These are phyloP conservation scores for Stictonetta naevosa DNA, from an alignment of 2,113 vertebrate genomes.

Conservation along the genomic window DNA sequence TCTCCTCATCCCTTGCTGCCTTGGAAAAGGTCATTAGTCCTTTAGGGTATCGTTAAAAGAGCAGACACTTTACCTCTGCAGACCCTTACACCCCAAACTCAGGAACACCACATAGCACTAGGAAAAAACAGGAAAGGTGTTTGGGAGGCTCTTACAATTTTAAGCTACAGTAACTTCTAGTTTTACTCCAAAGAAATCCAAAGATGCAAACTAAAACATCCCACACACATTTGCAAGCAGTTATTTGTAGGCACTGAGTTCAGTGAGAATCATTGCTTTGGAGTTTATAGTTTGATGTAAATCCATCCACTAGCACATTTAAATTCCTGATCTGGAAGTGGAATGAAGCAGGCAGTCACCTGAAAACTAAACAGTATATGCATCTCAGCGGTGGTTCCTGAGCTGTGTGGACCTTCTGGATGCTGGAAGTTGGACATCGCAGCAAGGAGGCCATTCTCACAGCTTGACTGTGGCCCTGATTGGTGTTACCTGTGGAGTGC, in stretches of 20 bases:
- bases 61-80: not conserved
- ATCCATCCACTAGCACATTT: not conserved
- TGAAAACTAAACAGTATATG: not conserved
- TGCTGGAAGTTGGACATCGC: not conserved
- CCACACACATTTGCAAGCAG: not conserved
- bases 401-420: not conserved
- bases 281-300: not conserved
- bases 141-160: not conserved
- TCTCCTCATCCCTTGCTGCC: not conserved
- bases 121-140: not conserved
- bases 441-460: not conserved
- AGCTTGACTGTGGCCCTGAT: not conserved
- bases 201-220: not conserved
- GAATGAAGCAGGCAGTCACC: not conserved
- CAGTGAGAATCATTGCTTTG: not conserved
- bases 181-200: too few species aligned
- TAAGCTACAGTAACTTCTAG: not conserved
- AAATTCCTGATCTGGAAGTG: not conserved
- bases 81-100: too few species aligned
- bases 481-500: not conserved
- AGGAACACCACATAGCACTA: not conserved
- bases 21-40: not conserved
- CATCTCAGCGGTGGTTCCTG: not conserved
- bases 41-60: not conserved
- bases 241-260: not conserved